Percentiles rank a stretch among this genome's conserved stretches.
Conservation (phyloP, 2,113 vertebrate species). For the Casuarius casuarius region DNA sequence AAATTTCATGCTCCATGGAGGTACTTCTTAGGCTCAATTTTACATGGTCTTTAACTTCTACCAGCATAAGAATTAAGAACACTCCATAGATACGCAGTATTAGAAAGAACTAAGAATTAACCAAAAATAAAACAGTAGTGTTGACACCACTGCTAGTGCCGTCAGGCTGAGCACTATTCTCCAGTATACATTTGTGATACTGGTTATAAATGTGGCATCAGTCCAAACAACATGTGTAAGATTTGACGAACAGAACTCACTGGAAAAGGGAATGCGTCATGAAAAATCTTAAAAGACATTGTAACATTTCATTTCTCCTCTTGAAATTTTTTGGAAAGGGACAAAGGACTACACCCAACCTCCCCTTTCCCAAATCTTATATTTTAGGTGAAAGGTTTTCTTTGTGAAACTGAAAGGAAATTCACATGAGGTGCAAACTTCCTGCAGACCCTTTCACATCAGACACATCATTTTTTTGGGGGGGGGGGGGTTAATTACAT, state of each 20-base stretch:
- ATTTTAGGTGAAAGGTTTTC: not conserved
- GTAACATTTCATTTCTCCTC: not conserved
- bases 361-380: not conserved
- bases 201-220: not conserved
- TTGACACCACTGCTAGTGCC: not conserved
- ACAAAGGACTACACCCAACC: not conserved
- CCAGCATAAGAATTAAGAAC: not conserved
- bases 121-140: not conserved
- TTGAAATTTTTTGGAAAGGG: not conserved
- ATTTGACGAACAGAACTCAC: fast-evolving
- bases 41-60: not conserved
- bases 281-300: not conserved
- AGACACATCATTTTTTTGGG: not conserved
- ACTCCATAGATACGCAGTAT: not conserved
- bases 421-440: not conserved
- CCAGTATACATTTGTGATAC: not conserved
- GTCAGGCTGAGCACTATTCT: not conserved
- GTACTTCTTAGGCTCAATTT: not conserved
- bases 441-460: not conserved
- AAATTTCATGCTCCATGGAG: not conserved
- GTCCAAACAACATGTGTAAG: not conserved
- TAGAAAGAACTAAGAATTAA: not conserved
- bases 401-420: not conserved
- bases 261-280: not conserved
- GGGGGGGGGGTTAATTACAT: not conserved